Evolutionary conservation across 2,797 vertebrate species (phyloP).

Genomic region (Orestias chungarensis): DNA sequence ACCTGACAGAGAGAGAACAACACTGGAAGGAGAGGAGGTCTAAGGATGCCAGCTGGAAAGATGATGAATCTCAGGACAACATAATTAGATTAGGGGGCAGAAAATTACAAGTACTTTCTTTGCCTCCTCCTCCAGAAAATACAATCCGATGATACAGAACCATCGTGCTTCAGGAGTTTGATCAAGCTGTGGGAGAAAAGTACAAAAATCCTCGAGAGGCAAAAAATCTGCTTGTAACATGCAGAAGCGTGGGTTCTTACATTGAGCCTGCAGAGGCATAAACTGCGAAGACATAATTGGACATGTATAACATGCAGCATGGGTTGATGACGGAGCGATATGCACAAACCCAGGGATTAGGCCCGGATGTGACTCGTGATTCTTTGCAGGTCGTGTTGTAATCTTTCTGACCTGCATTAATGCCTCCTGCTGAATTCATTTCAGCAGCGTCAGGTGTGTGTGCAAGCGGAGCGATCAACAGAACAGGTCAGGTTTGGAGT

Average conservation of each 20-base stretch:
- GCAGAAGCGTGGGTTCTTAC: slow-evolving; percentile 2
- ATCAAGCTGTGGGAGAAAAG: slow-evolving; percentile 14
- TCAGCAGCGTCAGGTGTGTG: slow-evolving; percentile 39
- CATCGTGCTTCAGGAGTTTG: slow-evolving; percentile 5
- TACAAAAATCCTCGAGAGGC: not conserved
- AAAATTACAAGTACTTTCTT: slow-evolving; percentile 61
- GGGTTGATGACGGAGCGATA: slow-evolving; percentile 28
- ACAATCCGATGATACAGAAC: slow-evolving; percentile 31
- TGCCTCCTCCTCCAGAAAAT: slow-evolving; percentile 45
- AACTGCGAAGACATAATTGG: slow-evolving; percentile 1
- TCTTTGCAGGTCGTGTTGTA: slow-evolving; percentile 34
- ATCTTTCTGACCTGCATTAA: slow-evolving; percentile 38
- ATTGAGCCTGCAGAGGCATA: slow-evolving; percentile 1
- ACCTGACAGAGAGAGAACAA: slow-evolving; percentile 19
- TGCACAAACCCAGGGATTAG: slow-evolving; percentile 22
- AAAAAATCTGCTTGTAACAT: not conserved
- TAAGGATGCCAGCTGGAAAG: slow-evolving; percentile 46
- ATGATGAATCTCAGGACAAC: slow-evolving; percentile 38
- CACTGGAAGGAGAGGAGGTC: slow-evolving; percentile 2
- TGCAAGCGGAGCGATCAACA: slow-evolving; percentile 28
- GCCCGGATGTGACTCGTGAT: slow-evolving; percentile 18
- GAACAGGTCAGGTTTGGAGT: slow-evolving; percentile 33
- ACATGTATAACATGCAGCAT: slow-evolving; percentile 23
- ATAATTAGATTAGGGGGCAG: slow-evolving; percentile 68
- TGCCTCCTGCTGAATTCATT: slow-evolving; percentile 38